Percentiles rank a stretch among this genome's conserved stretches.
These are phyloP conservation scores for Sinella curviseta DNA, from an alignment of 1,140 invertebrate genomes.

Conservation along the genomic window DNA sequence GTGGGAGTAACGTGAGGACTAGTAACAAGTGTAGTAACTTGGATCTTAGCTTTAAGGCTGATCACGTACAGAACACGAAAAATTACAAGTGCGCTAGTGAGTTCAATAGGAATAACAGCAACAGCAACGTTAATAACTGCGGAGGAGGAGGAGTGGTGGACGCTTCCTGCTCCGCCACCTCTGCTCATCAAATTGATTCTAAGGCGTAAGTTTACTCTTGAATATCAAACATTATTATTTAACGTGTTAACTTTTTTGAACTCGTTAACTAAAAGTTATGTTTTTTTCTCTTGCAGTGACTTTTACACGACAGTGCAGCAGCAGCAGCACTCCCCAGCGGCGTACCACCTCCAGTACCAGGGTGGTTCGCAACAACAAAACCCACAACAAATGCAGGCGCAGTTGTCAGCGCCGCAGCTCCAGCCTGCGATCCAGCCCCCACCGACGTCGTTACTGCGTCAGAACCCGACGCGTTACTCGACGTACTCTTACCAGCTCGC, in stretches of 20 bases:
- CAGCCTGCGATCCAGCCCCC: not conserved
- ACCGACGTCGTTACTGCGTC: not conserved
- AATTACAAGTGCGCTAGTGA: conserved; percentile 29
- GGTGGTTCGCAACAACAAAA: conserved; percentile 23
- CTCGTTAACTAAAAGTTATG: too few species aligned
- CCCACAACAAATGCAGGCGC: not conserved
- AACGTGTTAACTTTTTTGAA: not conserved
- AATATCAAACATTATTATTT: conserved; percentile 11
- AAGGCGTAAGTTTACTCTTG: conserved; percentile 4
- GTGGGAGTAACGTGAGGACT: conserved; percentile 1
- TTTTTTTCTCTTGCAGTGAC: not conserved
- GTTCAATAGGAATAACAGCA: conserved; percentile 24
- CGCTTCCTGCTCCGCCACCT: too few species aligned
- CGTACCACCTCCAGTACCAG: conserved; percentile 15
- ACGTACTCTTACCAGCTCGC: conserved; percentile 7
- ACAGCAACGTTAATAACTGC: too few species aligned
- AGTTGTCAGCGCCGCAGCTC: too few species aligned
- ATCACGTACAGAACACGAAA: conserved; percentile 22
- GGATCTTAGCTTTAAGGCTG: conserved; percentile 33
- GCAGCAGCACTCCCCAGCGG: conserved; percentile 33
- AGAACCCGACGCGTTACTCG: not conserved
- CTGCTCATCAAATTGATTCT: not conserved
- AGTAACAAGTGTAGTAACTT: conserved; percentile 29
- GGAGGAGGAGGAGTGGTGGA: too few species aligned
- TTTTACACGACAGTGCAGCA: conserved; percentile 1